Base-by-base conservation (phyloP, 2,888 invertebrate species). In the Drosophila kokeensis region DNA sequence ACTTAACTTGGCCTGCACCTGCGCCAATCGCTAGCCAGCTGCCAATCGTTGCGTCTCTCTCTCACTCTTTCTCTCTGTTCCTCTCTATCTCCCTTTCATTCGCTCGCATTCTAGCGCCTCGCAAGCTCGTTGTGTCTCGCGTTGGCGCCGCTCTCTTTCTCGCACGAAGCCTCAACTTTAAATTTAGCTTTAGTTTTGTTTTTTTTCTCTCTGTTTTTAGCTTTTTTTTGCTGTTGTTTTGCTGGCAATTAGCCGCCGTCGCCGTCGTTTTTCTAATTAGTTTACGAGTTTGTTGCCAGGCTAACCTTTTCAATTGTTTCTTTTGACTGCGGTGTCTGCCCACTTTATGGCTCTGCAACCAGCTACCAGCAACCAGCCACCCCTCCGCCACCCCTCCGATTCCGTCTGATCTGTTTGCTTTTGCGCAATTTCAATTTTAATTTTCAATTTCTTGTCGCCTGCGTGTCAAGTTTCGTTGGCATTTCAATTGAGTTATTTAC, bases 401-500 rank as follows among this genome's bases (percentile, higher is more conserved):
- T 32, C 0, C 36, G 7, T 6, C 2, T 50, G 30, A 42, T 50
- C 36, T 36, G 38, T 10, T 29, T 49, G 57, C 38, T 60, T 83
- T 81, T 76, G 83, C 75, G 82, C 80, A 77, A 87, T 83, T 83
- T 81, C 57, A 75, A 85, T 69, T 83, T 84, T 79, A 72, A 88
- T 79, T 82, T 85, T 89, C 82, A 87, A 85, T 85, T 89, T 85
- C 80, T 89, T 85, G 87, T 87, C 76, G 79, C 83, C 88, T 82
- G 86, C 90, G 86, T 85, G 90, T 87, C 90, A 87, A 45, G 80
- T 86, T 87, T 70, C 90, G 88, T 90, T 87, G 90, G 86, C 87
- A 90, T 91, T 91, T 90, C 90, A 84, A 90, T 91, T 90, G 89
- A 91, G 90, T 83, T 86, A 90, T 87, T 90, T 90, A 60, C 78